These are phyloP conservation scores for Hylaeus anthracinus DNA, from an alignment of 1,140 invertebrate genomes.

Conservation along the genomic window DNA sequence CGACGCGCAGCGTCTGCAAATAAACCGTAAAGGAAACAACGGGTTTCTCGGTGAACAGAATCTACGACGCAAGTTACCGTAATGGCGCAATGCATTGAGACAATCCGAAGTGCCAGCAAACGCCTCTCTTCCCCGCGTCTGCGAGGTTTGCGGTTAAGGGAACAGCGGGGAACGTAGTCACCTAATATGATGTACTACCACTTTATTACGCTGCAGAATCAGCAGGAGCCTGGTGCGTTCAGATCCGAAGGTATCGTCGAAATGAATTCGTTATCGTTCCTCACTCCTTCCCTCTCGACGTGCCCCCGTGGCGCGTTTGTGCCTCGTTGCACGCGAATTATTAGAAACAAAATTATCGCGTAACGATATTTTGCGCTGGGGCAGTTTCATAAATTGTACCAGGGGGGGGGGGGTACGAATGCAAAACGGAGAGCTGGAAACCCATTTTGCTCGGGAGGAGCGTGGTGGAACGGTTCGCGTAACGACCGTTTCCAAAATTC, in stretches of 20 bases:
- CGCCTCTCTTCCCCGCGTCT: not conserved
- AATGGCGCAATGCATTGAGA: slow-evolving; percentile 42
- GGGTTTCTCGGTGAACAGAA: slow-evolving; percentile 18
- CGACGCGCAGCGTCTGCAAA: not conserved
- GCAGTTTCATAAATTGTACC: not conserved
- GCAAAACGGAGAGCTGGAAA: not conserved
- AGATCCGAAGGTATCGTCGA: slow-evolving; percentile 7
- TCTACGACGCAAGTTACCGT: slow-evolving; percentile 11
- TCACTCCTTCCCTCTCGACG: too few species aligned
- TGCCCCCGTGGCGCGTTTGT: too few species aligned
- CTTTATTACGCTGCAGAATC: slow-evolving; percentile 24
- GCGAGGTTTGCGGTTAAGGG: slow-evolving; percentile 37
- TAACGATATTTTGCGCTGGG: not conserved
- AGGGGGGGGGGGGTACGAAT: not conserved
- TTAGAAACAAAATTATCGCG: slow-evolving; percentile 13
- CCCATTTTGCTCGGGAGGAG: not conserved
- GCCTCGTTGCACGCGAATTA: not conserved
- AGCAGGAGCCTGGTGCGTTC: not conserved
- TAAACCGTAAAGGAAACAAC: slow-evolving; percentile 12
- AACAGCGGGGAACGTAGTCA: slow-evolving; percentile 3
- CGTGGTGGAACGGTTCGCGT: not conserved
- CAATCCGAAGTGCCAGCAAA: slow-evolving; percentile 24
- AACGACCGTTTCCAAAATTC: not conserved
- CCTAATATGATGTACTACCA: slow-evolving; percentile 35
- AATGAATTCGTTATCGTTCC: not conserved